These are phyloP conservation scores for Gymnoscelis rufifasciata DNA, from an alignment of 2,888 invertebrate genomes.

Conservation along the genomic window DNA sequence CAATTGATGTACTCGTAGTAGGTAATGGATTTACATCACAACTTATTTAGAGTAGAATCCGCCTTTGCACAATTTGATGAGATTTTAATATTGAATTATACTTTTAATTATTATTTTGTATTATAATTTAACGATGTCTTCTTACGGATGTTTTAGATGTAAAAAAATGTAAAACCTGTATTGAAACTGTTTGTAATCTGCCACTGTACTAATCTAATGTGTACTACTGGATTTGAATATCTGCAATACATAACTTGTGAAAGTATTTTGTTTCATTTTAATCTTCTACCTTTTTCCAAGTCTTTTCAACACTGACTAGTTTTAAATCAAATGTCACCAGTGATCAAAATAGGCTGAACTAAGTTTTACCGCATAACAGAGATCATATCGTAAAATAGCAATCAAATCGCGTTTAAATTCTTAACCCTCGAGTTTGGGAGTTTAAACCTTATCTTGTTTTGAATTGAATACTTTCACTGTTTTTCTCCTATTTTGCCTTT, in stretches of 20 bases:
- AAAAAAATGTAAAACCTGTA: background rate
- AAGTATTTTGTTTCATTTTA: conserved; percentile 33
- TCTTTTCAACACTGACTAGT: too few species aligned
- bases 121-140: background rate
- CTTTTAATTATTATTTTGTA: background rate
- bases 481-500: too few species aligned
- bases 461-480: too few species aligned
- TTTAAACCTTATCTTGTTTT: too few species aligned
- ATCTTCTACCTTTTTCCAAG: background rate
- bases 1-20: too few species aligned
- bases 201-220: background rate
- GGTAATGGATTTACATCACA: too few species aligned
- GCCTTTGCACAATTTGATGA: background rate
- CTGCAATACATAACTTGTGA: conserved; percentile 53
- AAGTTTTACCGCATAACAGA: too few species aligned
- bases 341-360: too few species aligned
- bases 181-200: background rate
- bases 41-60: background rate
- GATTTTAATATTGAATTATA: background rate
- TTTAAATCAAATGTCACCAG: too few species aligned
- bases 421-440: too few species aligned
- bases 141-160: background rate
- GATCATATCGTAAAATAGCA: too few species aligned
- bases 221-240: conserved; percentile 3
- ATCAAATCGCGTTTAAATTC: too few species aligned